phyloP scores from a whole-genome alignment of 2,888 invertebrate genomes.

The Branchipolynoe longqiensis region DNA sequence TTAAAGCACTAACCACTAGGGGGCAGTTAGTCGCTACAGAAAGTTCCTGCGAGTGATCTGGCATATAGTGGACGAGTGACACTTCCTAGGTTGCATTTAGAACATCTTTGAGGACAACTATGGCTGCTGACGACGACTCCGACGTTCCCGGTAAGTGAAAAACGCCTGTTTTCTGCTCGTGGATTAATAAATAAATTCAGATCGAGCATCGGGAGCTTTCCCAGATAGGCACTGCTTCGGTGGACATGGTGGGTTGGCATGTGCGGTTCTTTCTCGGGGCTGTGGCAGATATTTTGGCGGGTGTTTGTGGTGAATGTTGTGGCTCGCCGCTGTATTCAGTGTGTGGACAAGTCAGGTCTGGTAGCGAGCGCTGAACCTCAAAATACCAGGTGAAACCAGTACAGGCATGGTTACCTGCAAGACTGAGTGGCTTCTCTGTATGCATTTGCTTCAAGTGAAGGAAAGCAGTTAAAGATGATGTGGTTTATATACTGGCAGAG shows the following conservation, averaged over 20 bases:
- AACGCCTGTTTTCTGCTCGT: background rate
- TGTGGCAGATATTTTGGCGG: background rate
- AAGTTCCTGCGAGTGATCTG: no score
- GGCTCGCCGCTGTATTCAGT: slow-evolving; percentile 13
- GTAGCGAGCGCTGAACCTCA: background rate
- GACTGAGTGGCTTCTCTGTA: background rate
- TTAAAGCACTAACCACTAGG: no score
- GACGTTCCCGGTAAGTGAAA: slow-evolving; percentile 76
- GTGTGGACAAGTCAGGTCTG: background rate
- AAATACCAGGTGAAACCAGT: background rate
- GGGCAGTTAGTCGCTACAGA: no score
- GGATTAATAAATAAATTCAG: background rate
- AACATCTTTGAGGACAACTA: slow-evolving; percentile 78
- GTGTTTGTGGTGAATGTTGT: slow-evolving; percentile 49
- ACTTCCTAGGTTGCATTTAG: no score
- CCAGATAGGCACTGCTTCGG: background rate
- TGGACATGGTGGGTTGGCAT: background rate
- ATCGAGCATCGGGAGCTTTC: background rate
- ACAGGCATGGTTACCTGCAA: background rate
- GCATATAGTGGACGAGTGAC: no score
- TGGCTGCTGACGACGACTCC: slow-evolving; percentile 79
- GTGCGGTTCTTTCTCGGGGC: background rate
- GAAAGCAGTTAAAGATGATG: background rate
- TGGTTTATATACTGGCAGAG: no score
- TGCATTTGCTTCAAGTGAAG: background rate